These are phyloP conservation scores for Volucella inflata DNA, from an alignment of 2,888 invertebrate species.

Conservation along the genomic window DNA sequence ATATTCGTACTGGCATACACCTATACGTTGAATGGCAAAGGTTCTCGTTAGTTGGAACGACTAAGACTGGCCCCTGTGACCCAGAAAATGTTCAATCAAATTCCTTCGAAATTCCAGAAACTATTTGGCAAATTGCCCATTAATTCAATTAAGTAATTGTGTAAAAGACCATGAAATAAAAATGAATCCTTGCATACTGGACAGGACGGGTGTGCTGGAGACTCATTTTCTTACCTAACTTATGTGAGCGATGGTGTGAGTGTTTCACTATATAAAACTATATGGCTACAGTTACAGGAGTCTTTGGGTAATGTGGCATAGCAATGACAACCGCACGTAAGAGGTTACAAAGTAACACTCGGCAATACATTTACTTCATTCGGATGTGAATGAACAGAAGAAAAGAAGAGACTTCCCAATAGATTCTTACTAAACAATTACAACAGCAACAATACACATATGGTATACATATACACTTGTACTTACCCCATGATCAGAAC, in stretches of 20 bases:
- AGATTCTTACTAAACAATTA: background rate
- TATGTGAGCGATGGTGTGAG: background rate
- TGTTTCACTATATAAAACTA: slow-evolving; percentile 5
- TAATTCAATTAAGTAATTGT: slow-evolving; percentile 75
- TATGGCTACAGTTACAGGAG: background rate
- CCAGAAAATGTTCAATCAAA: slow-evolving; percentile 64
- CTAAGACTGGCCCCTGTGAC: slow-evolving; percentile 4
- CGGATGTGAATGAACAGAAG: too few relatives aligned
- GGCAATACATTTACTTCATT: slow-evolving; percentile 17
- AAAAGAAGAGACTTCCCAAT: too few relatives aligned
- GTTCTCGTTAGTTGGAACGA: too few relatives aligned
- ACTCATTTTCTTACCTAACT: background rate
- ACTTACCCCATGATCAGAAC: slow-evolving; percentile 98
- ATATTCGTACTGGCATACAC: too few relatives aligned
- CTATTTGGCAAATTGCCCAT: slow-evolving; percentile 74
- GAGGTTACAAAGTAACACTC: slow-evolving; percentile 61
- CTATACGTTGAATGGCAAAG: too few relatives aligned
- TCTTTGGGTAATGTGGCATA: background rate
- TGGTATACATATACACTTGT: slow-evolving; percentile 40
- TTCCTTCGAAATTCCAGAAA: slow-evolving; percentile 58
- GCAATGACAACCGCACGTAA: slow-evolving; percentile 19
- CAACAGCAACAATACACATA: slow-evolving; percentile 16
- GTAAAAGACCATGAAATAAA: slow-evolving; percentile 69
- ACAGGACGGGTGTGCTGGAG: background rate
- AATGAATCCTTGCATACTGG: slow-evolving; percentile 55